Evolutionary conservation across 2,113 vertebrate genomes (phyloP).

Genomic region (Psittacula cyanocephala): DNA sequence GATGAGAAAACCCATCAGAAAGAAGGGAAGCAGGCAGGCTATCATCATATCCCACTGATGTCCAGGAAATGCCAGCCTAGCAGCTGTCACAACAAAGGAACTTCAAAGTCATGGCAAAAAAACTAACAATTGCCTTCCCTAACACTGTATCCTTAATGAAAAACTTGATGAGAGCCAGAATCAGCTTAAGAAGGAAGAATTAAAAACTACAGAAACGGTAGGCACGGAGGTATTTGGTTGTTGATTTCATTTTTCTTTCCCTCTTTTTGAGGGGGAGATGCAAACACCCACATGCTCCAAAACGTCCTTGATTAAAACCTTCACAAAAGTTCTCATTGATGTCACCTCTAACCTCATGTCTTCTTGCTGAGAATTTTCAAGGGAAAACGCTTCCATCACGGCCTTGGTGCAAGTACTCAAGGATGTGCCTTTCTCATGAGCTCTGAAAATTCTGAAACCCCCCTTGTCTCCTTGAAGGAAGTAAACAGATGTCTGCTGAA

Average conservation of each 20-base stretch:
- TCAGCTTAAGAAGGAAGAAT: background rate
- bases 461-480: slow-evolving; percentile 52
- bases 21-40: slow-evolving; percentile 62
- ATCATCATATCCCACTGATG: slow-evolving; percentile 70
- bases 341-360: slow-evolving; percentile 34
- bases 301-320: slow-evolving; percentile 36
- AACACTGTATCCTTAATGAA: slow-evolving; percentile 54
- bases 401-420: slow-evolving; percentile 46
- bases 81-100: slow-evolving; percentile 77
- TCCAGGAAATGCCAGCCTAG: slow-evolving; percentile 71
- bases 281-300: slow-evolving; percentile 5
- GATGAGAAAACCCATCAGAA: slow-evolving; percentile 65
- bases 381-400: slow-evolving; percentile 21
- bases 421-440: slow-evolving; percentile 36
- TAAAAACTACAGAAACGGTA: background rate
- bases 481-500: slow-evolving; percentile 58
- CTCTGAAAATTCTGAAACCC: slow-evolving; percentile 37
- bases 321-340: slow-evolving; percentile 50
- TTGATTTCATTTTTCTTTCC: background rate
- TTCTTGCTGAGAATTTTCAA: slow-evolving; percentile 60
- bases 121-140: slow-evolving; percentile 49
- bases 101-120: slow-evolving; percentile 68
- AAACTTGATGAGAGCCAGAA: slow-evolving; percentile 57
- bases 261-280: background rate
- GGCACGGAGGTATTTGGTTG: background rate